These are phyloP conservation scores for Pandemis corylana DNA, from an alignment of 2,888 invertebrate species.

Conservation along the genomic window DNA sequence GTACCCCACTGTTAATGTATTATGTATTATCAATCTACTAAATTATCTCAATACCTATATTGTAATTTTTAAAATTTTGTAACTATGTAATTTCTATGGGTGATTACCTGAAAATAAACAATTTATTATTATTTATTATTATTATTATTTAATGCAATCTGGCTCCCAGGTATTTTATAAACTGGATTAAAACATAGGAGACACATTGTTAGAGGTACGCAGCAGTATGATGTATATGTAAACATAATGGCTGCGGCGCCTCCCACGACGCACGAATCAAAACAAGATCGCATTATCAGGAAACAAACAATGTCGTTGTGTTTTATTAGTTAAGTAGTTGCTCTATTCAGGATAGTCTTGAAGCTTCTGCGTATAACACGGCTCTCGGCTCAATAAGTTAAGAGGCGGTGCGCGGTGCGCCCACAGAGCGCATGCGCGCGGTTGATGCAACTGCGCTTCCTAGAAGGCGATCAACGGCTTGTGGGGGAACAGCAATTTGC, in stretches of 20 bases:
- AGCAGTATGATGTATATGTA: too few relatives aligned
- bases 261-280: not conserved
- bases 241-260: not conserved
- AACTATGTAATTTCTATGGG: too few relatives aligned
- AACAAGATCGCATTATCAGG: not conserved
- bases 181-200: too few relatives aligned
- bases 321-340: not conserved
- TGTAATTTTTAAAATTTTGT: too few relatives aligned
- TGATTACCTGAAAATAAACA: too few relatives aligned
- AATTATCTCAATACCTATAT: too few relatives aligned
- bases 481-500: conserved; percentile 80
- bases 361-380: not conserved
- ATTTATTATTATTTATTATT: too few relatives aligned
- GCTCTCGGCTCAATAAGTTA: not conserved
- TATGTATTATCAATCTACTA: too few relatives aligned
- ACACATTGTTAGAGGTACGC: too few relatives aligned
- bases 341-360: not conserved
- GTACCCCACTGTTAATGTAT: too few relatives aligned
- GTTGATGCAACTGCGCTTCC: conserved; percentile 79
- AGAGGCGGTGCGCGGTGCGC: conserved; percentile 39
- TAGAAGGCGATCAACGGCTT: conserved; percentile 77
- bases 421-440: conserved; percentile 55
- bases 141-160: too few relatives aligned
- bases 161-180: too few relatives aligned
- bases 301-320: not conserved